A percentile compares a stretch with the other conserved stretches of the same genome.
These are phyloP conservation scores for Melanotaenia trifasciata DNA, from an alignment of 2,797 vertebrate genomes.

Conservation along the genomic window DNA sequence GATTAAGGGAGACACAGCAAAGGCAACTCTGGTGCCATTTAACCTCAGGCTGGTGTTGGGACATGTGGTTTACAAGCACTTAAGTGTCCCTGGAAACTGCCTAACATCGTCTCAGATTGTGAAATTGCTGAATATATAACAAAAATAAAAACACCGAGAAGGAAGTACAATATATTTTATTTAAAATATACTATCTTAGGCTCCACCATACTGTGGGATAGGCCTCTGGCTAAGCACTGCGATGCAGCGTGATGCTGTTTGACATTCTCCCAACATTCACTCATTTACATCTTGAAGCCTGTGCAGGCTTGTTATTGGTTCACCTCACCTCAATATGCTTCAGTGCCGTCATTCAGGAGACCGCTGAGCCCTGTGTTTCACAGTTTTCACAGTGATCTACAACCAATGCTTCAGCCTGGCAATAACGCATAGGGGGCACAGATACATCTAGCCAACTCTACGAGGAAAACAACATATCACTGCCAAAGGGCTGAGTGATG, in stretches of 20 bases:
- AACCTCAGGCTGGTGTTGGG: conserved; percentile 45
- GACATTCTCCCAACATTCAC: conserved; percentile 9
- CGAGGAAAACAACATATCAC: conserved; percentile 81
- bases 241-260: conserved; percentile 10
- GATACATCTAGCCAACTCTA: conserved; percentile 68
- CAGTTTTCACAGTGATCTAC: conserved; percentile 73
- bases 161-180: conserved; percentile 5
- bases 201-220: conserved; percentile 4
- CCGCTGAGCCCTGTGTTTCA: conserved; percentile 41
- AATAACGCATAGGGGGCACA: conserved; percentile 71
- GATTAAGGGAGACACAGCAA: conserved; percentile 35
- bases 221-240: conserved; percentile 10
- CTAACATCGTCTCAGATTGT: conserved; percentile 11
- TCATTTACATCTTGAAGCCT: conserved; percentile 39
- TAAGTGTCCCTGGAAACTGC: conserved; percentile 34
- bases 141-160: conserved; percentile 21
- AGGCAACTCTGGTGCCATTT: conserved; percentile 48
- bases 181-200: neutral
- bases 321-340: conserved; percentile 47
- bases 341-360: conserved; percentile 44
- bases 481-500: conserved; percentile 79
- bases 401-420: conserved; percentile 62
- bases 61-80: conserved; percentile 49
- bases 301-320: conserved; percentile 36
- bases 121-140: conserved; percentile 49